Conservation (phyloP, 2,113 vertebrate genomes). For the Sinocyclocheilus maitianheensis region DNA sequence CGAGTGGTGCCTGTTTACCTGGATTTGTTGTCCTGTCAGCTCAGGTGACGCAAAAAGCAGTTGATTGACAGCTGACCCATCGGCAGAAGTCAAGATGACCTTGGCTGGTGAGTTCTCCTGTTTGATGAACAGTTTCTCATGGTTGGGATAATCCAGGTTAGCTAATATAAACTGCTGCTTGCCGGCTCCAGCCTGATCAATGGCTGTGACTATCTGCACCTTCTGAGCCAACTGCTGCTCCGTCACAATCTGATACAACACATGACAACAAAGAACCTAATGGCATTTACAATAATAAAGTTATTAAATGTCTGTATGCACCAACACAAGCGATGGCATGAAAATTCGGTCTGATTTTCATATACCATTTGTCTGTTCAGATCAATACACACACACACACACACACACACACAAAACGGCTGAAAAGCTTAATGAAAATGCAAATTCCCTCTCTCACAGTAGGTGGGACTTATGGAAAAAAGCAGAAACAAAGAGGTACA, state of each 20-base stretch:
- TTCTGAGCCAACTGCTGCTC: conserved; percentile 96
- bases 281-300: neutral
- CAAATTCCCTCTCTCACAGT: too few relatives aligned
- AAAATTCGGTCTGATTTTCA: too few relatives aligned
- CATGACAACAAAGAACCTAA: neutral
- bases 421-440: too few relatives aligned
- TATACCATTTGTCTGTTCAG: too few relatives aligned
- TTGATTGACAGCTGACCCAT: conserved; percentile 91
- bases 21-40: conserved; percentile 89
- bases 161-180: conserved; percentile 95
- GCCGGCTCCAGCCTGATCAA: conserved; percentile 86
- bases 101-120: conserved; percentile 90
- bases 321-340: neutral
- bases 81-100: conserved; percentile 89
- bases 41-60: conserved; percentile 92
- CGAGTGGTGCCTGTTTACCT: conserved; percentile 74
- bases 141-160: conserved; percentile 86
- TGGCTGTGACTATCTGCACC: conserved; percentile 95
- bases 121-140: conserved; percentile 91
- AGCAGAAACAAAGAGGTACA: too few relatives aligned
- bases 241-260: conserved; percentile 86
- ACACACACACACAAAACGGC: too few relatives aligned
- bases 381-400: too few relatives aligned
- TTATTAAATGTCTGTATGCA: neutral
- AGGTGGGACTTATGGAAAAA: too few relatives aligned